These are phyloP conservation scores for Condylura cristata DNA, from an alignment of 2,113 vertebrate species.

Conservation along the genomic window DNA sequence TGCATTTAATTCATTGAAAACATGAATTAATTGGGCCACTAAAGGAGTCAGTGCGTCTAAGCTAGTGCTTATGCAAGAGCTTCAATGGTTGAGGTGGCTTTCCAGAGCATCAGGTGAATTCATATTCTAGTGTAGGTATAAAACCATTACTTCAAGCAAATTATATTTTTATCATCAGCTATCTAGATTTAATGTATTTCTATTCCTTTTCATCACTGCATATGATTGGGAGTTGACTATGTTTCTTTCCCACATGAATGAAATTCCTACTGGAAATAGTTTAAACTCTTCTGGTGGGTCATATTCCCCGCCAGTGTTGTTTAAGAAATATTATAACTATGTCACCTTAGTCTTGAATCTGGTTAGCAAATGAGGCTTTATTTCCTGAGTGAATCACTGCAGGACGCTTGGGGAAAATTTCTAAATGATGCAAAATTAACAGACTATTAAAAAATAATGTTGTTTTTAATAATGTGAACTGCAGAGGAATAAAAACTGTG, in stretches of 20 bases:
- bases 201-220: constrained; percentile 27
- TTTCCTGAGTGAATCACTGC: constrained; percentile 1
- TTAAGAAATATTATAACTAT: not conserved
- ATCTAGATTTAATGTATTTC: constrained; percentile 12
- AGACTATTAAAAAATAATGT: constrained; percentile 51
- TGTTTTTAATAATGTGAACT: constrained; percentile 77
- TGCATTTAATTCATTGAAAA: constrained; percentile 38
- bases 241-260: not conserved
- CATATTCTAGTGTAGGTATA: constrained; percentile 15
- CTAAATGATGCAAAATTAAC: not conserved
- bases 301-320: not conserved
- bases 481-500: not conserved
- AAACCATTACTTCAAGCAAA: constrained; percentile 33
- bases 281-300: not conserved
- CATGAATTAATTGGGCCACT: not conserved
- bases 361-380: constrained; percentile 49
- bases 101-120: not conserved
- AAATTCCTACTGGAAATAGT: not conserved
- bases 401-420: not conserved
- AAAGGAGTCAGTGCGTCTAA: not conserved
- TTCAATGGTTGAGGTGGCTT: constrained; percentile 22
- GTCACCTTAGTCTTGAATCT: not conserved
- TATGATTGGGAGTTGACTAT: not conserved
- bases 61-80: constrained; percentile 9
- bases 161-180: constrained; percentile 31